Base-by-base conservation (phyloP, 2,888 invertebrate genomes). In the Harpalus rubripes region DNA sequence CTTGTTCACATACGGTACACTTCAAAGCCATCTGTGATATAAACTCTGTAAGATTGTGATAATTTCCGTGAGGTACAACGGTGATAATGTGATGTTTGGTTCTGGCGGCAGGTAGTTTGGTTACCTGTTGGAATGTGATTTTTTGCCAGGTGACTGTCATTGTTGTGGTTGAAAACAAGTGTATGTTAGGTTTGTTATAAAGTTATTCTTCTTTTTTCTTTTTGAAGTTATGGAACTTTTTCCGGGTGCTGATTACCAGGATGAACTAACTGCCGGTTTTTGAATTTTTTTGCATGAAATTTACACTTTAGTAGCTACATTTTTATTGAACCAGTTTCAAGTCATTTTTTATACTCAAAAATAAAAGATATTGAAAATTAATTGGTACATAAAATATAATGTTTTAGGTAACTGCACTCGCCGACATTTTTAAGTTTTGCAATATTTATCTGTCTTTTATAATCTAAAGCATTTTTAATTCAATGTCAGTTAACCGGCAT, bases 81-180 rank as follows among this genome's bases (percentile, higher is more conserved):
- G 68, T 68, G 41, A 68, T 41, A 68, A 68, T 68, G 68, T 68
- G 68, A 68, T 68, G 26, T 39, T 68, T 68, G 68, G 68, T 68
- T 68, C 41, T 68, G 32, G 68, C 68, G 68, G 68, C 68, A 68
- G 68, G 68, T 68, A 39, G 68, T 39, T 44, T 74, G 72, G 44
- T 41, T 74, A 74, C 72, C 72, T 74, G 72, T 74, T 68, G 72
- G 72, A 74, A 74, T 74, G 72, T 74, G 72, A 74, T 74, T 74
- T 74, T 74, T 74, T 74, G 72, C 72, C 12, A 44, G 72, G 68
- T 68, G 65, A 68, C 39, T 74, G 44, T 74, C 72, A 74, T 74
- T 74, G 72, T 74, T 74, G 72, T 74, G 72, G 72, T 44, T 44
- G 16, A 16, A 44, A 74, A 74, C 44, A 74, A 74, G 72, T 74